Percentiles rank a stretch among this genome's conserved stretches.
phyloP scores from a whole-genome alignment of 2,113 vertebrate genomes.

The Anarrhichthys ocellatus region DNA sequence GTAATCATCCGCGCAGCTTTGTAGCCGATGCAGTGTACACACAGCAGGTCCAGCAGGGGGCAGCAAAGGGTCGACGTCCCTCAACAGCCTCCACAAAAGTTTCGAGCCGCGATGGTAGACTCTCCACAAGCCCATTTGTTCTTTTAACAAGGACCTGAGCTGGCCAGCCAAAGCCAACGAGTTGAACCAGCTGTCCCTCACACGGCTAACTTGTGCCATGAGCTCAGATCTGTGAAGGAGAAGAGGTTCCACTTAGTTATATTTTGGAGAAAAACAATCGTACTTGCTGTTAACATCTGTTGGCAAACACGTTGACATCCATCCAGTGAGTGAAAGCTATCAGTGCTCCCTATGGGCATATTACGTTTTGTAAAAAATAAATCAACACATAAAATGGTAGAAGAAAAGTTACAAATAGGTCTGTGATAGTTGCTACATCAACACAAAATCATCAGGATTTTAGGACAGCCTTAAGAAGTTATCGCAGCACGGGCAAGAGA shows the following conservation, averaged over 20 bases:
- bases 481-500: slow-evolving; percentile 11
- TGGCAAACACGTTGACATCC: neutral
- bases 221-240: slow-evolving; percentile 82
- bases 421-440: slow-evolving; percentile 13
- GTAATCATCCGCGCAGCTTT: slow-evolving; percentile 75
- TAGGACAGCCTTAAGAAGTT: slow-evolving; percentile 4
- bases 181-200: slow-evolving; percentile 86
- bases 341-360: neutral
- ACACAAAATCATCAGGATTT: slow-evolving; percentile 26
- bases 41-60: slow-evolving; percentile 75
- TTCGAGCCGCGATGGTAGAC: slow-evolving; percentile 76
- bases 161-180: slow-evolving; percentile 68
- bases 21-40: slow-evolving; percentile 76
- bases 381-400: neutral
- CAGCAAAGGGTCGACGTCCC: slow-evolving; percentile 75
- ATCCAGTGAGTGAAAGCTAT: neutral
- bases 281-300: neutral
- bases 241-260: neutral
- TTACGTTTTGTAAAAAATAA: neutral
- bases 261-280: neutral
- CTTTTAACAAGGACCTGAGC: slow-evolving; percentile 66
- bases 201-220: slow-evolving; percentile 71
- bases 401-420: neutral
- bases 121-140: slow-evolving; percentile 81
- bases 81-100: slow-evolving; percentile 80